phyloP scores from a whole-genome alignment of 2,888 invertebrate species.

The Dermolepida albohirtum region DNA sequence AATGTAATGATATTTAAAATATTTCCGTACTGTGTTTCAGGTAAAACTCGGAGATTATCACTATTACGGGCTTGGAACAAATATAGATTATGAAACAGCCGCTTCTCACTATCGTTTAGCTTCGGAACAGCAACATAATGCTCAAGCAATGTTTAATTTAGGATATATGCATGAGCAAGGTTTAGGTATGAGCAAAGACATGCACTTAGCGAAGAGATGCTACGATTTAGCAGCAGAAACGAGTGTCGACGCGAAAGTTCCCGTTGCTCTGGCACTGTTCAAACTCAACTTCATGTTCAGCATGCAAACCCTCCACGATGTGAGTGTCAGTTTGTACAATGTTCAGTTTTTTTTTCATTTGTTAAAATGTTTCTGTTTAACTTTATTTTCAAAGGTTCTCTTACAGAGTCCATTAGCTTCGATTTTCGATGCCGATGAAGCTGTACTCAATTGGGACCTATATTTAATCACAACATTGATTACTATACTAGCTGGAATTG shows the following conservation, averaged over 20 bases:
- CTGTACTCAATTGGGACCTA: slow-evolving; percentile 93
- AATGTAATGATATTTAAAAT: no score
- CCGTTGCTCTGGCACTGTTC: slow-evolving; percentile 90
- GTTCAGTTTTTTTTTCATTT: slow-evolving; percentile 14
- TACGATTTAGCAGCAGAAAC: slow-evolving; percentile 97
- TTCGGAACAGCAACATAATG: slow-evolving; percentile 93
- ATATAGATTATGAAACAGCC: slow-evolving; percentile 89
- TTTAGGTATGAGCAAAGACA: slow-evolving; percentile 87
- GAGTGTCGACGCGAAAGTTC: slow-evolving; percentile 92
- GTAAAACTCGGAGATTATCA: slow-evolving; percentile 99
- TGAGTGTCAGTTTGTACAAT: slow-evolving; percentile 60
- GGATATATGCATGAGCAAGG: slow-evolving; percentile 99
- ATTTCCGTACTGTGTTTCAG: no score
- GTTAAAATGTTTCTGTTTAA: slow-evolving; percentile 15
- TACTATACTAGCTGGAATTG: slow-evolving; percentile 83
- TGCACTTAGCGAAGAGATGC: slow-evolving; percentile 88
- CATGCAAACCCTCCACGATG: slow-evolving; percentile 79
- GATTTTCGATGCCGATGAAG: slow-evolving; percentile 76
- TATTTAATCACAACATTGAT: slow-evolving; percentile 88
- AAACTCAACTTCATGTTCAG: slow-evolving; percentile 84
- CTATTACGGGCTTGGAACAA: slow-evolving; percentile 97
- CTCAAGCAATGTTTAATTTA: slow-evolving; percentile 98
- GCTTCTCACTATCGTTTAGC: slow-evolving; percentile 93
- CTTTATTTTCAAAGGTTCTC: slow-evolving; percentile 46
- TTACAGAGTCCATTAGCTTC: slow-evolving; percentile 74